These are phyloP conservation scores for Megaustenia siamemsis DNA, from an alignment of 2,888 invertebrate species.

Conservation along the genomic window DNA sequence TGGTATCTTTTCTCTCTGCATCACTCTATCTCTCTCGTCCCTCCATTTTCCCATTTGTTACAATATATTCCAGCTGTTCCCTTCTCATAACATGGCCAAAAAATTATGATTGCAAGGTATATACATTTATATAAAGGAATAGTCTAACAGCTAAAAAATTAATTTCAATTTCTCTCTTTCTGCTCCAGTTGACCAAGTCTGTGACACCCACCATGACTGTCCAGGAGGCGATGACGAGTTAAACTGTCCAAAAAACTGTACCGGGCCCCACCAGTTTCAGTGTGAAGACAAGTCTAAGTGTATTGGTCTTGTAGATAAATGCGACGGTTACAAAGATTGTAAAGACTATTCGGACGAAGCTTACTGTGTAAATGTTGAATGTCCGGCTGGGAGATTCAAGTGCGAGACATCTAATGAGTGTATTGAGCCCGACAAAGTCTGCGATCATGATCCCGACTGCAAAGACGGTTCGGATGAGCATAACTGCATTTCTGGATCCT, in stretches of 20 bases:
- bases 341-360: conserved; percentile 29
- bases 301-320: conserved; percentile 40
- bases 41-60: too few relatives aligned
- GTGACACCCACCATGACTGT: conserved; percentile 41
- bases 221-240: background rate
- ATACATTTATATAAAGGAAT: background rate
- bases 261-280: conserved; percentile 10
- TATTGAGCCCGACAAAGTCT: background rate
- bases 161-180: background rate
- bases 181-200: conserved; percentile 3
- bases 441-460: background rate
- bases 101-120: too few relatives aligned
- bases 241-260: conserved; percentile 29
- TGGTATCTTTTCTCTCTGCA: too few relatives aligned
- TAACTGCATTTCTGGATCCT: background rate
- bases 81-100: too few relatives aligned
- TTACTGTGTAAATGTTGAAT: conserved; percentile 3
- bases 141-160: too few relatives aligned
- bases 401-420: conserved; percentile 2
- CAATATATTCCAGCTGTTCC: too few relatives aligned
- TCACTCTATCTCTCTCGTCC: too few relatives aligned
- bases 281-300: conserved; percentile 1
- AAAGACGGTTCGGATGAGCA: conserved; percentile 32
- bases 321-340: conserved; percentile 31
- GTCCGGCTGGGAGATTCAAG: conserved; percentile 1